A percentile compares a stretch with the other conserved stretches of the same genome.
Conservation (phyloP, 64 coral and sea anemone genomes). For the Montipora cactus region DNA sequence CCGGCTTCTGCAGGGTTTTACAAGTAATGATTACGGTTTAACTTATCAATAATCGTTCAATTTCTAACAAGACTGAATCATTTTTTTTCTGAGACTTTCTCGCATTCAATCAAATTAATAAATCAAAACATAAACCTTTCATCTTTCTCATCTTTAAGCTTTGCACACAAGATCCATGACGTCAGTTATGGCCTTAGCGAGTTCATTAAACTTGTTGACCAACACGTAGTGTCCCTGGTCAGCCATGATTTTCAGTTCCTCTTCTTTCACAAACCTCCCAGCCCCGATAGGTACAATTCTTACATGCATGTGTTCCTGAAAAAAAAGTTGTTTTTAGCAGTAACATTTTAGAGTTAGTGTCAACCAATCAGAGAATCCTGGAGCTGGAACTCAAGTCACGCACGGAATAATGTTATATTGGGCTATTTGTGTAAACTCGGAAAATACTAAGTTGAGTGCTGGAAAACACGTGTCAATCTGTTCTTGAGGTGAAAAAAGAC, state of each 20-base stretch:
- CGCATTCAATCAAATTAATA: not conserved
- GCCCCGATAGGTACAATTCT: slow-evolving; percentile 21
- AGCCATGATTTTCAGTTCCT: slow-evolving; percentile 19
- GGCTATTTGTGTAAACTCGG: too few species aligned
- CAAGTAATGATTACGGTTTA: too few species aligned
- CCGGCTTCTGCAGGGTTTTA: too few species aligned
- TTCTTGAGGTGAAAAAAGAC: too few species aligned
- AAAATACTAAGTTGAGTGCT: too few species aligned
- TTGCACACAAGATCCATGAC: slow-evolving; percentile 26
- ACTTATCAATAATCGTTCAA: too few species aligned
- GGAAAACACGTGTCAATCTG: too few species aligned
- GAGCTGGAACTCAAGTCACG: not conserved
- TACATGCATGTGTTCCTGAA: not conserved
- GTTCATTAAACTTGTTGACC: slow-evolving; percentile 2
- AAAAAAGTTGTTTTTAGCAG: not conserved
- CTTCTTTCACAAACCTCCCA: not conserved
- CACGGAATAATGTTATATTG: too few species aligned
- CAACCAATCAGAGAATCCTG: not conserved
- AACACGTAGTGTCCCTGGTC: not conserved
- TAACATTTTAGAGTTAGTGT: not conserved
- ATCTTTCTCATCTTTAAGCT: not conserved
- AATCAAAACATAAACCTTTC: not conserved
- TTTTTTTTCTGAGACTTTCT: too few species aligned
- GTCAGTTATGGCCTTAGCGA: not conserved
- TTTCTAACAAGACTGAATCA: too few species aligned